Evolutionary conservation across 2,888 invertebrate genomes (phyloP), one percentile per base, ranked within the genome.

Genomic region (Lacanobia wlatinum): DNA sequence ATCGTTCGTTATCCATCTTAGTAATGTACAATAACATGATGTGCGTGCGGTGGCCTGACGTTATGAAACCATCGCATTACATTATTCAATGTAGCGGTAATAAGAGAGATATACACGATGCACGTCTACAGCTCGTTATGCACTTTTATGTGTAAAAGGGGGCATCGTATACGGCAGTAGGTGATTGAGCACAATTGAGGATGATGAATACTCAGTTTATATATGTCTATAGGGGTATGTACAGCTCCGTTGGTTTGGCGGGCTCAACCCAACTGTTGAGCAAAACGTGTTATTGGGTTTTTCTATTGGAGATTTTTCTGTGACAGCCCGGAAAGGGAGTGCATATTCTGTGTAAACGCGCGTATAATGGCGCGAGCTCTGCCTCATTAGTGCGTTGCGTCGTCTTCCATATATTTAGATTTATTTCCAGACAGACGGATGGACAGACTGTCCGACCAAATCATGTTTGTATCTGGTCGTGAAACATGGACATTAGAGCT

Each of bases 51-150:
- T 76, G 40, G 56, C 18, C 16, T 40, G 56, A 7, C 48, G 53
- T 77, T 82, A 76, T 28, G 69, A 76, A 82, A 62, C 62, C 6
- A 58, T 82, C 82, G 50, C 77, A 82, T 40, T 82, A 77, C 61
- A 67, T 76, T 58, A 65, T 53, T 65, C 28, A 61, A 28, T 56
- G 55, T 50, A 66, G 46, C 67, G 68, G 52, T 67, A 60, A 52
- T 59, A 60, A 55, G 38, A 50, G 14, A 65, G 3, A 46, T 23
- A 52, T 40, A 77, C 59, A 63, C 34, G 40, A 40, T 58, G 58
- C 34, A 48, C 21, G 23, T 74, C 34, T 14, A 52, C 34, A 34
- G 61, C 28, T 21, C 48, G 28, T 74, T 74, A 73, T 59, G 34
- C 16, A 75, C 18, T 55, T 48, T n/a, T 38, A 28, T 56, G 1